Evolutionary conservation across 2,797 vertebrate genomes (phyloP), one percentile per base, ranked within the genome.

Genomic region (Chelon labrosus): DNA sequence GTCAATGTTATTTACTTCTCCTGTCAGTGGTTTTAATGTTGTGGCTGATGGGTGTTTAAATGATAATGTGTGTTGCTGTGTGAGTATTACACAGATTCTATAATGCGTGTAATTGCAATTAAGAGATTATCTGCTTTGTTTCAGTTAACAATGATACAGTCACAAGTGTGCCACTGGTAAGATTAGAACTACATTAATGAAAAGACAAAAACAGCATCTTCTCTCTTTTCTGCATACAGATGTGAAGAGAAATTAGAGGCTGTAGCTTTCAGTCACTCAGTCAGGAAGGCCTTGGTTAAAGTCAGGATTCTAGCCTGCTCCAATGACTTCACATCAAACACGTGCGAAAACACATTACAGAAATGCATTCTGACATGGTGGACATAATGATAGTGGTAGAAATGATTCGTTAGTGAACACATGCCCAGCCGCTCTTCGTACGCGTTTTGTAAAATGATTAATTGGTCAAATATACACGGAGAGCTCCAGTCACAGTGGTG

Each of bases 51-150:
- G 7, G 5, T 35, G 31, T 35, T 3, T 35, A 75, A 68, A 61
- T n/a, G 13, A 31, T 67, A 46, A 41, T 54, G 16, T 3, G 42
- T 38, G 44, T 12, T 75, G 42, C 13, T 12, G 16, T 1, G 1
- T 51, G 16, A 55, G 4, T 81, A 64, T 52, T 27, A 71, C 65
- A 11, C 52, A 41, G 16, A 47, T 11, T 31, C 17, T 14, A 55
- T 11, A 35, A 53, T 22, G 41, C 8, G 17, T 41, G 7, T 39
- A 53, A 77, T 69, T 73, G 35, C 27, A 81, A 79, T 63, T 63
- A 66, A n/a, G 37, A 64, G 63, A 57, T 16, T 68, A 65, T 54
- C 16, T 19, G 46, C 13, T 71, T 72, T 64, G 37, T 56, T 82
- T 70, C 16, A 61, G 42, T 72, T 70, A 59, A 20, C 68, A 56